Evolutionary conservation across 2,888 invertebrate genomes (phyloP).

Genomic region (Octonoba sinensis): DNA sequence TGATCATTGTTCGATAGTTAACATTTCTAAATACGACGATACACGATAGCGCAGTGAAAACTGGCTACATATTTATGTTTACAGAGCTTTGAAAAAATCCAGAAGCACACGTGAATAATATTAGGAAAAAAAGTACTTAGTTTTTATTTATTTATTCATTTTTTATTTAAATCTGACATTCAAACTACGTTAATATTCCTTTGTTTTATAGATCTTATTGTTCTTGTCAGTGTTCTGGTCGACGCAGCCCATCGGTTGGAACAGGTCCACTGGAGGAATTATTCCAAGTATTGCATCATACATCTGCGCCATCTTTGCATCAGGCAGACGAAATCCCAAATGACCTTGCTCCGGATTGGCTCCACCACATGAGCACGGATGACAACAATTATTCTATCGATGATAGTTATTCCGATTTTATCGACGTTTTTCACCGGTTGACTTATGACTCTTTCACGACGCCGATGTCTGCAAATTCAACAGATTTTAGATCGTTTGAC

Average conservation of each 20-base stretch:
- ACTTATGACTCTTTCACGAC: not conserved
- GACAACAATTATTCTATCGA: not conserved
- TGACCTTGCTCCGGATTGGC: not conserved
- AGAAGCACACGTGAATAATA: too few relatives aligned
- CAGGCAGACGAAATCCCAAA: not conserved
- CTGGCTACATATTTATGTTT: too few relatives aligned
- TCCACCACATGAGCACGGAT: not conserved
- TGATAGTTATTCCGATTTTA: not conserved
- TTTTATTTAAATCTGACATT: too few relatives aligned
- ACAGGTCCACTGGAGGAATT: conserved; percentile 10
- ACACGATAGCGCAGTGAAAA: too few relatives aligned
- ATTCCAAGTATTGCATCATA: not conserved
- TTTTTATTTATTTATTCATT: too few relatives aligned
- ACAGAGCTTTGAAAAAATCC: too few relatives aligned
- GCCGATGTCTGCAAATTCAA: not conserved
- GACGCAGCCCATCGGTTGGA: not conserved
- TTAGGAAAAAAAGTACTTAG: too few relatives aligned
- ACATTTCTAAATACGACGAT: too few relatives aligned
- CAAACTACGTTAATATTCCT: too few relatives aligned
- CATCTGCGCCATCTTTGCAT: not conserved
- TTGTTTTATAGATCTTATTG: not conserved
- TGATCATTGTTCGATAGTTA: too few relatives aligned
- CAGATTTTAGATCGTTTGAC: not conserved
- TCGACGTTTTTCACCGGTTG: not conserved
- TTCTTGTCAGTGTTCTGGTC: not conserved